phyloP scores from a whole-genome alignment of 2,797 vertebrate species.

The Balearica regulorum region DNA sequence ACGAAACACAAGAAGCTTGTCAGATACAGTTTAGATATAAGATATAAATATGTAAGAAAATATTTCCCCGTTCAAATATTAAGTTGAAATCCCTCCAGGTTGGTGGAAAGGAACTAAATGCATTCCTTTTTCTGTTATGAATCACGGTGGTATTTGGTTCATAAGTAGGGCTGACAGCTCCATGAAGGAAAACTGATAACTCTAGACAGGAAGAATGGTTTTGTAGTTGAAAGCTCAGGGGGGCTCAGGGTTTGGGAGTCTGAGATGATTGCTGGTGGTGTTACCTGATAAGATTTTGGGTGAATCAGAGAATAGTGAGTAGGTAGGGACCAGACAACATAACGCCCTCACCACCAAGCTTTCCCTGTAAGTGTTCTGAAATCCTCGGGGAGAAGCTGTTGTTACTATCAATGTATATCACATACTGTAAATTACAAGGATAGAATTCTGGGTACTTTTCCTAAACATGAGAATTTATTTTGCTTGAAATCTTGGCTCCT shows the following conservation, averaged over 20 bases:
- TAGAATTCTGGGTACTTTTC: not conserved
- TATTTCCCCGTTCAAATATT: not conserved
- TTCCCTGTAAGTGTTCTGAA: not conserved
- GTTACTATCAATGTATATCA: not conserved
- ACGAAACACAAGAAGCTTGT: not conserved
- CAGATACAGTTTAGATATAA: not conserved
- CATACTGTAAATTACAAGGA: not conserved
- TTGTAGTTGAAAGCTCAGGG: not conserved
- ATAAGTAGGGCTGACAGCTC: not conserved
- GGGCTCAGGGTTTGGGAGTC: not conserved
- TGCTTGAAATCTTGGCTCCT: not conserved
- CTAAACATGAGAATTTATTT: not conserved
- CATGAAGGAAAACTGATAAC: not conserved
- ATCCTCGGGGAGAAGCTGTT: not conserved
- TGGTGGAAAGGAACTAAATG: not conserved
- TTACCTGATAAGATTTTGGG: not conserved
- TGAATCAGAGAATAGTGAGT: not conserved
- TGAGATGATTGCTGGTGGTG: not conserved
- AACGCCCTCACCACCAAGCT: rapidly evolving
- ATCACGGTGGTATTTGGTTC: not conserved
- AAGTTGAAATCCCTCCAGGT: not conserved
- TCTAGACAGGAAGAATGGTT: not conserved
- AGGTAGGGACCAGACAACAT: not conserved
- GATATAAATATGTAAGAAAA: not conserved
- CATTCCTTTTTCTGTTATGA: not conserved